phyloP scores from a whole-genome alignment of 2,113 vertebrate genomes.

The Morone saxatilis region DNA sequence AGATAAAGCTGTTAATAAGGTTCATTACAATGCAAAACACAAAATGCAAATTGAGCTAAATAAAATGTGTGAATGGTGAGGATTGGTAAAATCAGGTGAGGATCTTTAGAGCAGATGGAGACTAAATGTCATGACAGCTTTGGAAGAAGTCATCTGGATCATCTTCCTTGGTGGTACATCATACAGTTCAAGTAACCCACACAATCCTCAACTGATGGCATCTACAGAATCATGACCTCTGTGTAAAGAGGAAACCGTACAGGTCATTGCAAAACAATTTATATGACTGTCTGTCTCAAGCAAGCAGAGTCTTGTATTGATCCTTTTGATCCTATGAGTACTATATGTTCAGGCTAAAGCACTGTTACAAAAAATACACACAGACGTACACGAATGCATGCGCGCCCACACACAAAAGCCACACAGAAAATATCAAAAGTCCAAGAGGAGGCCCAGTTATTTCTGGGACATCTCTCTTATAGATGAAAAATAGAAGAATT shows the following conservation, averaged over 20 bases:
- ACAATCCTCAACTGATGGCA: background rate
- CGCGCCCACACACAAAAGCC: background rate
- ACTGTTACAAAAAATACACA: slow-evolving; percentile 11
- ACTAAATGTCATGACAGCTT: background rate
- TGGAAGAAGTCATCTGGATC: background rate
- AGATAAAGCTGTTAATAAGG: background rate
- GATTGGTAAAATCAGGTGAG: background rate
- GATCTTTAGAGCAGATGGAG: background rate
- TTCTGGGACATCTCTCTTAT: slow-evolving; percentile 35
- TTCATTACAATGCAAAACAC: background rate
- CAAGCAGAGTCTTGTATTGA: slow-evolving; percentile 32
- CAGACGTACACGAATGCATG: background rate
- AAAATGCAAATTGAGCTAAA: background rate
- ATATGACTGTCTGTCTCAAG: slow-evolving; percentile 17
- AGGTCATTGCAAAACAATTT: slow-evolving; percentile 16
- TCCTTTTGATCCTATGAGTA: slow-evolving; percentile 1
- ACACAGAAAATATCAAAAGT: slow-evolving; percentile 30
- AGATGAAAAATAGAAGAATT: slow-evolving; percentile 63
- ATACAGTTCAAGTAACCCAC: slow-evolving; percentile 10
- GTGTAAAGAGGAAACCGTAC: background rate
- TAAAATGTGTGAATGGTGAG: background rate
- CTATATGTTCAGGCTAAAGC: slow-evolving; percentile 7
- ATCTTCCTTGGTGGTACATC: background rate
- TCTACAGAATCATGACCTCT: slow-evolving; percentile 1
- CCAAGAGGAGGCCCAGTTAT: slow-evolving; percentile 29